These are phyloP conservation scores for Lomographa bimaculata DNA, from an alignment of 2,888 invertebrate species.

Conservation along the genomic window DNA sequence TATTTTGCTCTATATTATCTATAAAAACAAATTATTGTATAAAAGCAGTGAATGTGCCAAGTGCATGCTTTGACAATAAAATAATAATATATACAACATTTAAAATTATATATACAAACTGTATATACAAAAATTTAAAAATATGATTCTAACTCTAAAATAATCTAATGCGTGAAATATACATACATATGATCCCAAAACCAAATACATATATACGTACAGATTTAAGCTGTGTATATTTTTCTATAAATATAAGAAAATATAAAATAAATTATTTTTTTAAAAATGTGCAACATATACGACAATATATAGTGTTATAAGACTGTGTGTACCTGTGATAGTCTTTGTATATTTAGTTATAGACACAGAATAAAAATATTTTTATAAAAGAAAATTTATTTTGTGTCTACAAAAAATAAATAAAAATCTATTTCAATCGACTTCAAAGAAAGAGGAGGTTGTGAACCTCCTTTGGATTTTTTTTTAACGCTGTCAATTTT, in stretches of 20 bases:
- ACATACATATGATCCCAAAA: background rate
- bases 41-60: conserved; percentile 60
- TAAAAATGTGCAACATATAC: conserved; percentile 12
- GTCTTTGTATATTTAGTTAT: conserved; percentile 40
- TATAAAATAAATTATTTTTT: conserved; percentile 24
- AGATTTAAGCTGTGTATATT: conserved; percentile 42
- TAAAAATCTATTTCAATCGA: too few species aligned
- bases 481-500: too few species aligned
- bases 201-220: conserved; percentile 37
- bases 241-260: conserved; percentile 47
- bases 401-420: conserved; percentile 2
- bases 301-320: conserved; percentile 13
- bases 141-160: conserved; percentile 19
- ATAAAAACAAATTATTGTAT: background rate
- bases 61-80: conserved; percentile 39
- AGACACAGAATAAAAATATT: conserved; percentile 9
- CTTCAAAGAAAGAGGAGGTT: too few species aligned
- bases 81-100: conserved; percentile 29
- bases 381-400: conserved; percentile 1
- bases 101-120: too few species aligned
- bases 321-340: conserved; percentile 51
- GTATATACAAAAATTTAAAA: conserved; percentile 11
- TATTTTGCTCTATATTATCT: too few species aligned
- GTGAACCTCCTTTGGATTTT: too few species aligned
- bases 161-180: conserved; percentile 7